Base-by-base conservation (phyloP, 2,113 vertebrate species). In the Takifugu bimaculatus region DNA sequence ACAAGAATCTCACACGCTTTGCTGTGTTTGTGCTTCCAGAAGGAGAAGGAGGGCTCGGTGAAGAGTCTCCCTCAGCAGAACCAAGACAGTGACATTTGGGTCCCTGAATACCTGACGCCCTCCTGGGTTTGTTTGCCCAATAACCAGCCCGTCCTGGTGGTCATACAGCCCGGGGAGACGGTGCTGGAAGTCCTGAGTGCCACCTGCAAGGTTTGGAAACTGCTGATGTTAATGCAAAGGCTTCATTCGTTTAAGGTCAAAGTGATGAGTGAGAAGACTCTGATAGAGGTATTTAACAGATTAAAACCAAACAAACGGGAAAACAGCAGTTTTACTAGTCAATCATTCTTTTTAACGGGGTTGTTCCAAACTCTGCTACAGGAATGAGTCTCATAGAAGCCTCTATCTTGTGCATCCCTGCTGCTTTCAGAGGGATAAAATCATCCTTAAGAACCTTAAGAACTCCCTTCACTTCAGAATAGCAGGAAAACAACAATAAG, bases 101-200 rank as follows among this genome's bases (percentile, higher is more conserved):
- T 95, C 60, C 93, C 93, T 0, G 95, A 97, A 63, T 92, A 93
- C 84, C 93, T 98, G 82, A 89, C 90, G 0, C 97, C 97, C 0
- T 98, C 97, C 67, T 99, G 97, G 97, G 96, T 97, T 64, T 95
- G 92, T 85, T 87, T 99, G 72, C 96, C 97, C 0, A 93, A 93
- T 68, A 92, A 96, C 75, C 92, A 93, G 83, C 93, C 96, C 0
- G 92, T 93, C 25, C 86, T 99, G 87, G 93, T 90, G 0, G 91
- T 95, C 13, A 85, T 99, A 68, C 92, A 92, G 49, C 95, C 97
- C 0, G 95, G 93, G 1, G 94, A 96, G 85, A 93, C 92, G 0
- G 82, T 92, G 0, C 68, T 92, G 77, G 95, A 99, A 6, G 91
- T 93, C 47, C 86, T 99, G 82, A 93, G 93, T 45, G 70, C 88